Percentiles rank a stretch among this genome's conserved stretches.
Conservation (phyloP, 2,113 vertebrate species). For the Plotosus lineatus region DNA sequence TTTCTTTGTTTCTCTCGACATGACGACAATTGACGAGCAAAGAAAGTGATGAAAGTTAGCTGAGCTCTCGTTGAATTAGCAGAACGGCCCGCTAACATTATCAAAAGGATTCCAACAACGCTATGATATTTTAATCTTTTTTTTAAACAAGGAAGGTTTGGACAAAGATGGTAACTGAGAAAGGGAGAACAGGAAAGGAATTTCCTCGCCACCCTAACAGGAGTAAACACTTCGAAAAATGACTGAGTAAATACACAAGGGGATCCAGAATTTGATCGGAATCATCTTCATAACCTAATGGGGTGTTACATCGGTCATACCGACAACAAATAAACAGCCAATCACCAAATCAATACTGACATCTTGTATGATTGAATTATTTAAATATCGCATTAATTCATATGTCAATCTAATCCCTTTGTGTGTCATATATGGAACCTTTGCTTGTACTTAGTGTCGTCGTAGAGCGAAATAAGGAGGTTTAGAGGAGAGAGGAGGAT, state of each 20-base stretch:
- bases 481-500: neutral
- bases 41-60: neutral
- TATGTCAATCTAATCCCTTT: neutral
- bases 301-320: too few species aligned
- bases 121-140: neutral
- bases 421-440: neutral
- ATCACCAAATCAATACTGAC: too few species aligned
- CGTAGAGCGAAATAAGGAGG: conserved; percentile 11
- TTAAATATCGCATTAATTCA: neutral
- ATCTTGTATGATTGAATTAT: neutral
- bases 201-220: too few species aligned
- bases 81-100: neutral
- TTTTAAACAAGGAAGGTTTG: too few species aligned
- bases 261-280: too few species aligned
- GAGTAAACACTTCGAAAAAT: too few species aligned
- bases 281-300: too few species aligned
- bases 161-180: too few species aligned
- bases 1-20: neutral
- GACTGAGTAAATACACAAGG: too few species aligned
- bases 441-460: neutral
- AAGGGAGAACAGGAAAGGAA: too few species aligned
- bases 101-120: neutral
- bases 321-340: too few species aligned
- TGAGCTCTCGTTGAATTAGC: neutral
- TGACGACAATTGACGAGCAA: neutral